Conservation (phyloP, 2,113 vertebrate species). For the Chionis minor region DNA sequence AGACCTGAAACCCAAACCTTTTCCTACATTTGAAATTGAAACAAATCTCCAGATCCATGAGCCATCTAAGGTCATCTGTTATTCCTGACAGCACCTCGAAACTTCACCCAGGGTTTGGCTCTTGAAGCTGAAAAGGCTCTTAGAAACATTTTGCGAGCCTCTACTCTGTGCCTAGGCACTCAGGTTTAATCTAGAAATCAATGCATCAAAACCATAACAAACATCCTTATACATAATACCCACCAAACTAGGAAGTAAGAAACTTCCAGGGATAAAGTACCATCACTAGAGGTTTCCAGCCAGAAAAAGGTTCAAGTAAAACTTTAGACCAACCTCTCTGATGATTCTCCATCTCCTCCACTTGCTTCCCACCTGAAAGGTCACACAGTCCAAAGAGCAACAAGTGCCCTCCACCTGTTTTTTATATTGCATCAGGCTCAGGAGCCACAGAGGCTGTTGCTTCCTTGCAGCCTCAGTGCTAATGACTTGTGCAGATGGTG, state of each 20-base stretch:
- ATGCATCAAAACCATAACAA: neutral
- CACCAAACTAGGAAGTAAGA: neutral
- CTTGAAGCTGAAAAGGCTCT: neutral
- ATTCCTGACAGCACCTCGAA: neutral
- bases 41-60: neutral
- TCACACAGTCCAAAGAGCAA: fast-evolving
- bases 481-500: neutral
- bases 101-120: neutral
- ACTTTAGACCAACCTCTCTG: neutral
- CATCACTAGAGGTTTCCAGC: neutral
- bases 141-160: neutral
- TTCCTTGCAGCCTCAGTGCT: neutral
- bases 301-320: neutral
- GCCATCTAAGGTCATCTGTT: neutral
- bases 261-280: neutral
- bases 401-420: fast-evolving
- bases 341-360: neutral
- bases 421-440: neutral
- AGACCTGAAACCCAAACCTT: neutral
- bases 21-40: neutral
- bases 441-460: neutral
- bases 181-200: neutral
- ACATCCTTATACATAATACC: neutral
- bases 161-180: neutral
- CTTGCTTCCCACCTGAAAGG: neutral